Conservation (phyloP, 2,888 invertebrate genomes). For the Halictus ligatus region DNA sequence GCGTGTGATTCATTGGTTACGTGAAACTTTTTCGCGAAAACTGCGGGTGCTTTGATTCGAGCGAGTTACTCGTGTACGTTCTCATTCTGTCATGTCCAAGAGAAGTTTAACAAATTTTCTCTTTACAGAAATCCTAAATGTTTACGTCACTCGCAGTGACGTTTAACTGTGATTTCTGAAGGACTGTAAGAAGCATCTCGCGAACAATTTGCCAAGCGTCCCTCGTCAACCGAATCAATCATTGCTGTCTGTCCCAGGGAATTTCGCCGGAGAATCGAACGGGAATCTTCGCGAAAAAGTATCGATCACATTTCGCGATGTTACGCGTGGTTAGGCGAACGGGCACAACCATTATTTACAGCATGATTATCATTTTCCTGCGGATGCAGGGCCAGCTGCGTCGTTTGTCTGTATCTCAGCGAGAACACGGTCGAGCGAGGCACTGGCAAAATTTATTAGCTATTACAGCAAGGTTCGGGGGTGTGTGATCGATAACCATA, state of each 20-base stretch:
- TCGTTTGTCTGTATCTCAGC: slow-evolving; percentile 73
- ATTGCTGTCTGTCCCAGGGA: background rate
- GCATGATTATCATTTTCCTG: slow-evolving; percentile 50
- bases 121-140: too few species aligned
- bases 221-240: background rate
- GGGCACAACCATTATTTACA: slow-evolving; percentile 19
- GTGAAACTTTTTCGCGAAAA: background rate
- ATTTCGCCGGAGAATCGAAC: background rate
- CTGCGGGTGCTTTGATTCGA: background rate
- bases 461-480: slow-evolving; percentile 68
- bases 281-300: background rate
- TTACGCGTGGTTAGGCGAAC: background rate
- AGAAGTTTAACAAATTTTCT: too few species aligned
- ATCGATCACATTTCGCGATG: background rate
- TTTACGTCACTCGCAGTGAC: too few species aligned
- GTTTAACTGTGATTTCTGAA: too few species aligned
- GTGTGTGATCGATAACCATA: slow-evolving; percentile 73
- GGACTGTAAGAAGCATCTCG: too few species aligned
- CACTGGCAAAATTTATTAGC: slow-evolving; percentile 75
- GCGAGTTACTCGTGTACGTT: too few species aligned
- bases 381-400: slow-evolving; percentile 23
- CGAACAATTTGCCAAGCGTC: too few species aligned
- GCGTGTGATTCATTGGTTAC: background rate
- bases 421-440: slow-evolving; percentile 50
- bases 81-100: too few species aligned